Evolutionary conservation across 2,797 vertebrate species (phyloP).

Genomic region (Anabas testudineus): DNA sequence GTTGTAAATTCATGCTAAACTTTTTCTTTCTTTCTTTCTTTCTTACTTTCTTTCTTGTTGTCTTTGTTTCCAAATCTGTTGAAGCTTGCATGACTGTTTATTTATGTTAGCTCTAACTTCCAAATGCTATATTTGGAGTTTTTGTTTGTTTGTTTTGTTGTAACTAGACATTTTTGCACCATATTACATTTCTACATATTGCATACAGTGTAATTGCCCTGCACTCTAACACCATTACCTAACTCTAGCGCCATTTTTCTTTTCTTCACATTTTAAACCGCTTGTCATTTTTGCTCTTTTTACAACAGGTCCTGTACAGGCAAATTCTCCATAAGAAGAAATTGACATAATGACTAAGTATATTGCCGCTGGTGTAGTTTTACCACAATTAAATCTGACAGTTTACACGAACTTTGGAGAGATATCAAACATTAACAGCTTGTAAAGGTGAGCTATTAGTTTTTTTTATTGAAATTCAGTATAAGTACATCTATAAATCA

Average conservation of each 20-base stretch:
- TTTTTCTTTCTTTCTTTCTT: too few species aligned
- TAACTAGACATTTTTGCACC: too few species aligned
- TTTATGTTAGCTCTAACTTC: not conserved
- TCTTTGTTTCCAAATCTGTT: not conserved
- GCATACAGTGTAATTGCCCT: too few species aligned
- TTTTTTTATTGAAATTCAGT: not conserved
- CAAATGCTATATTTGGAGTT: not conserved
- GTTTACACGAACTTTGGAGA: slow-evolving; percentile 30
- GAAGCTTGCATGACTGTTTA: not conserved
- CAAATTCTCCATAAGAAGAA: slow-evolving; percentile 37
- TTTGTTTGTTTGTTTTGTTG: too few species aligned
- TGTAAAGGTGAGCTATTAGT: not conserved
- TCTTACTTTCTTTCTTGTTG: too few species aligned
- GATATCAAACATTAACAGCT: slow-evolving; percentile 8
- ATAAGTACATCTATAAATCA: not conserved
- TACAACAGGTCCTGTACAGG: slow-evolving; percentile 31
- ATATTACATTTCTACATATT: too few species aligned
- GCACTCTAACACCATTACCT: too few species aligned
- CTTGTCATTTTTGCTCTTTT: not conserved
- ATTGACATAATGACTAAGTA: slow-evolving; percentile 17
- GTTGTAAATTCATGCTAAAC: not conserved
- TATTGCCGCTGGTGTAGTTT: slow-evolving; percentile 39
- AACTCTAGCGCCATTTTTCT: not conserved
- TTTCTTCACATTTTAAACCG: not conserved
- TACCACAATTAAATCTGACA: slow-evolving; percentile 52